phyloP scores from a whole-genome alignment of 2,797 vertebrate genomes.

The Pipistrellus kuhlii region DNA sequence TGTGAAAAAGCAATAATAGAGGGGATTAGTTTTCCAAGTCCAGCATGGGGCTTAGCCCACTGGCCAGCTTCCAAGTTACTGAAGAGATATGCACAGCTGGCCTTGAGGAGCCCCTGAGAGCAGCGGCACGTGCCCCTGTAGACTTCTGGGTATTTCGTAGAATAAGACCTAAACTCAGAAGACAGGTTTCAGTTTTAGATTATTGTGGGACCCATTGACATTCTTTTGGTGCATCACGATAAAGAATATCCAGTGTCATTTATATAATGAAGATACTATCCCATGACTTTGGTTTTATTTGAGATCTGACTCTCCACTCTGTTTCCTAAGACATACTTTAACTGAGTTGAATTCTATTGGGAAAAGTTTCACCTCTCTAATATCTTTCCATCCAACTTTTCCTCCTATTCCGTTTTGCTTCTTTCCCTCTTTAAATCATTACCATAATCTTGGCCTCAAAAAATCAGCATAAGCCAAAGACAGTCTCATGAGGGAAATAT shows the following conservation, averaged over 20 bases:
- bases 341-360: neutral
- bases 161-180: neutral
- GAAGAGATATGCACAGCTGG: conserved; percentile 82
- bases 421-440: conserved; percentile 75
- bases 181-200: neutral
- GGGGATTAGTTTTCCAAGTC: conserved; percentile 84
- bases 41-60: conserved; percentile 75
- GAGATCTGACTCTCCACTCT: neutral
- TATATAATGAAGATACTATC: neutral
- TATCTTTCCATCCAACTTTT: conserved; percentile 61
- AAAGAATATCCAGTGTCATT: neutral
- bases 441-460: conserved; percentile 79
- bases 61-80: conserved; percentile 85
- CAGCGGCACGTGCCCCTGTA: conserved; percentile 44
- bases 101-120: conserved; percentile 75
- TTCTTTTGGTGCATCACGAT: neutral
- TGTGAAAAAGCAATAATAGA: conserved; percentile 85
- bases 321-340: conserved; percentile 26
- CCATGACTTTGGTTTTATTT: conserved; percentile 16
- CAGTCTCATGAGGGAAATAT: conserved; percentile 75
- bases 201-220: neutral
- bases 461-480: conserved; percentile 70
- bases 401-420: conserved; percentile 34
- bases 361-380: conserved; percentile 30
- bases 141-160: conserved; percentile 56